These are phyloP conservation scores for Podotricha telesiphe DNA, from an alignment of 2,888 invertebrate genomes.

Conservation along the genomic window DNA sequence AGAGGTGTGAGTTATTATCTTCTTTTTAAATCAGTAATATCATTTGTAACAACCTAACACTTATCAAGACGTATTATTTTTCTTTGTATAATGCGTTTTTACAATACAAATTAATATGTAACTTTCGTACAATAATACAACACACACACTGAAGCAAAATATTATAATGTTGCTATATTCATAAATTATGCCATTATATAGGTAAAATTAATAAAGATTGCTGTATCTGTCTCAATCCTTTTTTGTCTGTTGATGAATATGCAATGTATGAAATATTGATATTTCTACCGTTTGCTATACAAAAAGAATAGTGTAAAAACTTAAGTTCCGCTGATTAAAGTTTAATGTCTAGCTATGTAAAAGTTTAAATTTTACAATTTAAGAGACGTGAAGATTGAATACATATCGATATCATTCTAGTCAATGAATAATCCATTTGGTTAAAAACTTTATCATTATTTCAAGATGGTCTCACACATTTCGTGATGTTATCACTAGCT, in stretches of 20 bases:
- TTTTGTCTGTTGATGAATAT: no score
- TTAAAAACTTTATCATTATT: background rate
- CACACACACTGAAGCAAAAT: slow-evolving; percentile 1
- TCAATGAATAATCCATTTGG: background rate
- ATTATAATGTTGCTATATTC: slow-evolving; percentile 6
- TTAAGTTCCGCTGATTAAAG: no score
- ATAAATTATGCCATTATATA: background rate
- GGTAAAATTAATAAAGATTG: background rate
- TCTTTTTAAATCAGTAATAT: background rate
- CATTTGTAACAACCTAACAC: background rate
- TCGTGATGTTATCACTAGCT: slow-evolving; percentile 55
- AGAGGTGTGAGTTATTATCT: background rate
- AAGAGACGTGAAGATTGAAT: no score
- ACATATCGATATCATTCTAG: no score
- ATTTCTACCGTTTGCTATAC: no score
- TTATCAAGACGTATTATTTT: background rate
- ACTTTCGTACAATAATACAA: background rate
- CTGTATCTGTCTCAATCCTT: no score
- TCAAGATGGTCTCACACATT: no score
- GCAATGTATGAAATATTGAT: no score
- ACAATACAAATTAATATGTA: slow-evolving; percentile 13
- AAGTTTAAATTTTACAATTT: no score
- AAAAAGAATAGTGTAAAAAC: no score
- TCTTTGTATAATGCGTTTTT: slow-evolving; percentile 1
- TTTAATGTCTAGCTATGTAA: no score